A percentile compares a stretch with the other conserved stretches of the same genome.
phyloP scores from a whole-genome alignment of 2,113 vertebrate genomes.

The Lagopus muta region DNA sequence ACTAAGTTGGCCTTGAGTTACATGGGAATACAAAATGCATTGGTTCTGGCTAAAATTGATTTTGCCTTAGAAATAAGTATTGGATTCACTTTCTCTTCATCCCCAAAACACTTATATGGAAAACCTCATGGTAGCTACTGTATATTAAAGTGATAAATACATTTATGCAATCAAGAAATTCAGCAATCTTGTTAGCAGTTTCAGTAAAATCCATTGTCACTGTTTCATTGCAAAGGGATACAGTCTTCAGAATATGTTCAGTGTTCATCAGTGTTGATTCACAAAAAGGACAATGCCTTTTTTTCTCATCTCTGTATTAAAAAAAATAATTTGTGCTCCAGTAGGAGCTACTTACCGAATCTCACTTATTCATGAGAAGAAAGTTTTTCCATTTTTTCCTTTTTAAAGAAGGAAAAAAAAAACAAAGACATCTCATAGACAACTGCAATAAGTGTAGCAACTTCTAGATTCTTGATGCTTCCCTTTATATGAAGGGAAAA shows the following conservation, averaged over 20 bases:
- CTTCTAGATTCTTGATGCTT: background rate
- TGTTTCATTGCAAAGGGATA: conserved; percentile 31
- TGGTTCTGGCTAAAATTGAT: conserved; percentile 74
- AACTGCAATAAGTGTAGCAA: background rate
- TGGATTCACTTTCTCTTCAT: conserved; percentile 60
- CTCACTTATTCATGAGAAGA: background rate
- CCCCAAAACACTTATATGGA: conserved; percentile 55
- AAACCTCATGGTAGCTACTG: conserved; percentile 43
- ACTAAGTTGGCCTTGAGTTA: conserved; percentile 37
- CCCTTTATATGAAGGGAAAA: background rate
- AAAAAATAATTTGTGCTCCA: background rate
- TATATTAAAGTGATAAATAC: conserved; percentile 60
- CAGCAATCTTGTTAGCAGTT: conserved; percentile 3
- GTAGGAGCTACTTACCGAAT: background rate
- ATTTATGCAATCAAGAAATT: background rate
- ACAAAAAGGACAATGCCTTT: background rate
- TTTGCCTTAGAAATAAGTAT: conserved; percentile 67
- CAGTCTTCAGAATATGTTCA: conserved; percentile 10
- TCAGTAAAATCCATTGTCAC: conserved; percentile 14
- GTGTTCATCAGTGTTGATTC: background rate
- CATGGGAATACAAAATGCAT: conserved; percentile 59
- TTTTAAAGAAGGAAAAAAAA: background rate
- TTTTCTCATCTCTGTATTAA: background rate
- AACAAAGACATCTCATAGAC: background rate
- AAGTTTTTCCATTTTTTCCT: background rate